A percentile compares a stretch with the other conserved stretches of the same genome.
phyloP scores from a whole-genome alignment of 2,888 invertebrate species.

The Podotricha telesiphe region DNA sequence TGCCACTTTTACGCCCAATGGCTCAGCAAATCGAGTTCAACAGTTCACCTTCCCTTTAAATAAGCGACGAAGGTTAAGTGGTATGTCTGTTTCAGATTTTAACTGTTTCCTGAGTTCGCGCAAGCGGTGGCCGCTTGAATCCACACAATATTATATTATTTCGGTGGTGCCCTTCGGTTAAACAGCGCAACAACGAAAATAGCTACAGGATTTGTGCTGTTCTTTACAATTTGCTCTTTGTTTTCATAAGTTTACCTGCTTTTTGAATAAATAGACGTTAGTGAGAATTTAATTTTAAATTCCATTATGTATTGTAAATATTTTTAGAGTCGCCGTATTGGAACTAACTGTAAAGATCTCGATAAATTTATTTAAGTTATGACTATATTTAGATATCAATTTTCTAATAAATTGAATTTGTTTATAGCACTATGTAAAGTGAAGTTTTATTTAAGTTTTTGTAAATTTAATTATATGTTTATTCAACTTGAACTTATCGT shows the following conservation, averaged over 20 bases:
- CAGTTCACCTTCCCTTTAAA: constrained; percentile 70
- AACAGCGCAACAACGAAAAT: constrained; percentile 55
- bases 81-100: constrained; percentile 78
- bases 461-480: too few species aligned
- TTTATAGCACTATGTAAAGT: background rate
- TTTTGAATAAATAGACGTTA: constrained; percentile 47
- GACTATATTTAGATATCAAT: background rate
- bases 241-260: constrained; percentile 48
- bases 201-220: constrained; percentile 53
- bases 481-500: background rate
- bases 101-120: constrained; percentile 63
- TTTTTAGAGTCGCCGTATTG: background rate
- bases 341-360: background rate
- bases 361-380: background rate
- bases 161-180: constrained; percentile 58
- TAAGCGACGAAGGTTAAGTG: constrained; percentile 77
- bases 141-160: constrained; percentile 65
- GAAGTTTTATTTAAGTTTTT: too few species aligned
- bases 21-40: constrained; percentile 57
- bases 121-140: constrained; percentile 63
- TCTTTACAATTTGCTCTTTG: constrained; percentile 50
- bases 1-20: constrained; percentile 42
- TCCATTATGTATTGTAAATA: constrained; percentile 13
- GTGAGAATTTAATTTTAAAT: constrained; percentile 22
- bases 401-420: background rate